These are phyloP conservation scores for Dipodomys spectabilis DNA, from an alignment of 2,113 vertebrate species.

Conservation along the genomic window DNA sequence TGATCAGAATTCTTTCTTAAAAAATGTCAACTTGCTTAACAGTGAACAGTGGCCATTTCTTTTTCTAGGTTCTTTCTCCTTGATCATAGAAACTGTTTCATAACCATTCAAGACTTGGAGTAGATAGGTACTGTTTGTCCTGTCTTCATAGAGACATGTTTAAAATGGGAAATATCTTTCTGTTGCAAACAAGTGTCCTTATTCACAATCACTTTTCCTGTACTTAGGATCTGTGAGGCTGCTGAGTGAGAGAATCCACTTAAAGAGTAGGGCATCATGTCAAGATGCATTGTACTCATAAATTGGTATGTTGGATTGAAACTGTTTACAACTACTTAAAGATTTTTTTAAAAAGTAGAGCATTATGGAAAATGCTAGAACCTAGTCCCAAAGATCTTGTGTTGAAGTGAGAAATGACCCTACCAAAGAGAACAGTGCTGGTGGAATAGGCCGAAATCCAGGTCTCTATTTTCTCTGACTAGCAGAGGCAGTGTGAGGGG, in stretches of 20 bases:
- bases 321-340: neutral
- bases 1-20: slow-evolving; percentile 18
- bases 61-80: slow-evolving; percentile 4
- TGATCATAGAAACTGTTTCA: slow-evolving; percentile 6
- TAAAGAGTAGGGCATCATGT: too few relatives aligned
- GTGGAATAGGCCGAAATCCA: neutral
- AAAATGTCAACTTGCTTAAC: neutral
- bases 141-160: slow-evolving; percentile 41
- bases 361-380: neutral
- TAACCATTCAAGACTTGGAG: slow-evolving; percentile 4
- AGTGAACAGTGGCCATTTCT: neutral
- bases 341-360: too few relatives aligned
- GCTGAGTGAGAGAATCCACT: neutral
- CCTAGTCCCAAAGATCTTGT: neutral
- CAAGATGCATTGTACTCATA: too few relatives aligned
- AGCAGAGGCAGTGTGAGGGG: neutral
- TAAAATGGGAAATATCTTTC: neutral
- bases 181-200: slow-evolving; percentile 13
- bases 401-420: neutral
- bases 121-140: neutral
- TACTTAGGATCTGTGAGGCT: neutral
- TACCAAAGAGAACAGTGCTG: neutral
- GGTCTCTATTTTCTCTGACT: neutral
- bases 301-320: neutral
- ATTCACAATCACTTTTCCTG: slow-evolving; percentile 33